These are phyloP conservation scores for Nansenia antarctica DNA, from an alignment of 2,113 vertebrate species.

Conservation along the genomic window DNA sequence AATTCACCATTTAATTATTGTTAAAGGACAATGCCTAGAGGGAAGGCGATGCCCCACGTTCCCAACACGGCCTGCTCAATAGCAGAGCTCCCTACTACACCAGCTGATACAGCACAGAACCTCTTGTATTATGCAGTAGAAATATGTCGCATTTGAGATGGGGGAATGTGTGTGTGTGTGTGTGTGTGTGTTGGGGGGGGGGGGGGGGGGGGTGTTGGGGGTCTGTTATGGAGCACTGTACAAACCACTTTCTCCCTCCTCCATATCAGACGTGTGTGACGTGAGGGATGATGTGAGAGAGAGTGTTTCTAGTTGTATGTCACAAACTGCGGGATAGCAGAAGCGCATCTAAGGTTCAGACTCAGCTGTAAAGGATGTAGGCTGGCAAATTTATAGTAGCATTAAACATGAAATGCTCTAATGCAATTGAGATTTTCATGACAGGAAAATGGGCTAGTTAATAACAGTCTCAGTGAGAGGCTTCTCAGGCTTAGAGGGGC, in stretches of 20 bases:
- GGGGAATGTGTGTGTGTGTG: too few relatives aligned
- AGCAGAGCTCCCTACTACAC: conserved; percentile 49
- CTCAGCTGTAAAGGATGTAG: conserved; percentile 41
- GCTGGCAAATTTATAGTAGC: conserved; percentile 70
- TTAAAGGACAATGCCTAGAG: conserved; percentile 44
- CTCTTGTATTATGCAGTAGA: conserved; percentile 15
- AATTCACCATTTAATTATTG: conserved; percentile 69
- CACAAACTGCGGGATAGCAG: conserved; percentile 44
- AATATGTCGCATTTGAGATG: background rate
- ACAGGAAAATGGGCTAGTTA: conserved; percentile 62
- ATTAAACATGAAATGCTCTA: conserved; percentile 67
- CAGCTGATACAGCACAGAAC: conserved; percentile 9
- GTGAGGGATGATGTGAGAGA: background rate
- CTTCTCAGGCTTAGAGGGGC: conserved; percentile 48
- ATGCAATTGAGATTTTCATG: conserved; percentile 63
- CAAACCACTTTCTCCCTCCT: conserved; percentile 6
- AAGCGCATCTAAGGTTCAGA: conserved; percentile 31
- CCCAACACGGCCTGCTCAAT: conserved; percentile 41
- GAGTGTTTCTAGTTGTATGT: conserved; percentile 35
- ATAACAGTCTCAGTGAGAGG: conserved; percentile 56
- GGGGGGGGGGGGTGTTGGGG: too few relatives aligned
- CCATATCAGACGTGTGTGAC: conserved; percentile 27
- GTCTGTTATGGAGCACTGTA: background rate
- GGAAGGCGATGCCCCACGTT: conserved; percentile 40
- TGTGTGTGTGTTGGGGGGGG: too few relatives aligned